Conservation (phyloP, 2,797 vertebrate species). For the Eidolon dupreanum region DNA sequence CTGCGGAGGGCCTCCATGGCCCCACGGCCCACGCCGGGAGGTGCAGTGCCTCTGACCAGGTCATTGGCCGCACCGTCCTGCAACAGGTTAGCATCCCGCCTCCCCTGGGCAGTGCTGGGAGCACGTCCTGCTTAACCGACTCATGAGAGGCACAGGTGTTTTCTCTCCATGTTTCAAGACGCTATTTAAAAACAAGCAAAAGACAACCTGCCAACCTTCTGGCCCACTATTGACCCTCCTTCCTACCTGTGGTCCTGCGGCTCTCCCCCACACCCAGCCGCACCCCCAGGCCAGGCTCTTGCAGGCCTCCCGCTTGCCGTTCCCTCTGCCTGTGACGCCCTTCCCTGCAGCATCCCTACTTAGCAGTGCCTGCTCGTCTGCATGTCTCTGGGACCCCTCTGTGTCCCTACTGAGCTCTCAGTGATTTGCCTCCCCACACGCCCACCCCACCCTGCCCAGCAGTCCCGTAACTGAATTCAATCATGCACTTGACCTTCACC, state of each 20-base stretch:
- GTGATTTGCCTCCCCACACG: background rate
- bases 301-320: background rate
- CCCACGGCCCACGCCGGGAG: background rate
- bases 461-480: background rate
- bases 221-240: too few species aligned
- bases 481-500: background rate
- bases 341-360: too few species aligned
- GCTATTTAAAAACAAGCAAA: background rate
- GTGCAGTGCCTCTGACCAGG: background rate
- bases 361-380: background rate
- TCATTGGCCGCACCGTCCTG: fast-evolving
- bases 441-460: background rate
- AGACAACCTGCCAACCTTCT: background rate
- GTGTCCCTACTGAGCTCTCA: background rate
- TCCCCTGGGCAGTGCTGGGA: background rate
- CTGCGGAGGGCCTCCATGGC: background rate
- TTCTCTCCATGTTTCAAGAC: background rate
- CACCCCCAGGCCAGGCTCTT: fast-evolving
- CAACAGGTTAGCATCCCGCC: background rate
- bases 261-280: background rate
- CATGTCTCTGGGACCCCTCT: background rate
- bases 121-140: background rate
- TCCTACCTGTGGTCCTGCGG: too few species aligned
- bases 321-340: background rate
- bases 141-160: fast-evolving